Base-by-base conservation (phyloP, 1,140 invertebrate species). In the Hyphantria cunea region DNA sequence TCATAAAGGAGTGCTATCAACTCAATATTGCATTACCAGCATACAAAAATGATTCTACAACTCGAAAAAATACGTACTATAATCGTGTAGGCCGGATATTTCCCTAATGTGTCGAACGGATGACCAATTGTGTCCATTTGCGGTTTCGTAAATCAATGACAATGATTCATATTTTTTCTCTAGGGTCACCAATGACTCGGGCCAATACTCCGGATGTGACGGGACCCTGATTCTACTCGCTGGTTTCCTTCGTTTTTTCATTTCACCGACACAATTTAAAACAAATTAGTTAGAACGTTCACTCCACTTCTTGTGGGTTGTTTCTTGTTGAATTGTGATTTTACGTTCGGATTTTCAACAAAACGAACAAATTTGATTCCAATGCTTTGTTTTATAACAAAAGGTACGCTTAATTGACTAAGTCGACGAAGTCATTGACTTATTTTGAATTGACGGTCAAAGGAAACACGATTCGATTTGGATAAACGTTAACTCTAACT, bases 281-380 rank as follows among this genome's bases (percentile, higher is more conserved):
- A 79, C 74, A 78, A 83, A 83, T 83, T 81, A 69, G 72, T 59
- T 53, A 65, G 74, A 65, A 71, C 72, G 62, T 79, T 75, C 71
- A 74, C 69, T 66, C 59, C 31, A 45, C 50, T 69, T 69, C 66
- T 66, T 71, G 65, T 45, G 37, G 37, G 9, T 6, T 14, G 14
- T 34, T 47, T 48, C 55, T 55, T 34, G 47, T 11, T 13, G 47
- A 50, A 64, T 60, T 60, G 48, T 64, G 47, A 66, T 65, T 60
- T 45, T 52, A 45, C 48, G 45, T 51, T 25, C 37, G 47, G 47
- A 50, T 60, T 51, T 60, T 51, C 34, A 50, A 60, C 56, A 60
- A 60, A 60, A 51, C 48, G 37, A 48, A 58, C 39, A 52, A 62
- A 51, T 60, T 66, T 48, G 48, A 66, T 65, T 64, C 45, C 56